Evolutionary conservation across 1,140 invertebrate genomes (phyloP).

Genomic region (Tetramorium parvispinum): DNA sequence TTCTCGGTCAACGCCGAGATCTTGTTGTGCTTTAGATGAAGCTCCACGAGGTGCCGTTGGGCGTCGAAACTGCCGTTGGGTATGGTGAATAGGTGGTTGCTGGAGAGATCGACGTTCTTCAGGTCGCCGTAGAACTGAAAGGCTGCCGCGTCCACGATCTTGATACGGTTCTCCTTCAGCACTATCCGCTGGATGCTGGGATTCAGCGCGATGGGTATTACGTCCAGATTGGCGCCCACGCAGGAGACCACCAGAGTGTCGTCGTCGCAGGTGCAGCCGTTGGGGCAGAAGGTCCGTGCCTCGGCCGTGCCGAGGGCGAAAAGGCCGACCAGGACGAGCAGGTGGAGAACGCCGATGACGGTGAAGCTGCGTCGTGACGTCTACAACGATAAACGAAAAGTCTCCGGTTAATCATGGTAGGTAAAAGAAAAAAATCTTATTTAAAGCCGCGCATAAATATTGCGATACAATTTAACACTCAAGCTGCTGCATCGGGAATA

Average conservation of each 20-base stretch:
- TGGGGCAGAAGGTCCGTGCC: conserved; percentile 88
- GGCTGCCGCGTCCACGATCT: conserved; percentile 92
- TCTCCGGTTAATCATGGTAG: neutral
- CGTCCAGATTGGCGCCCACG: conserved; percentile 93
- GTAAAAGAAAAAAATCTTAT: neutral
- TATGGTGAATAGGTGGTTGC: conserved; percentile 93
- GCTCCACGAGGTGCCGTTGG: conserved; percentile 92
- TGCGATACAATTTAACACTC: neutral
- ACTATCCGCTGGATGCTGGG: conserved; percentile 94
- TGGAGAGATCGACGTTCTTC: conserved; percentile 93
- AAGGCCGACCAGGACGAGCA: conserved; percentile 78
- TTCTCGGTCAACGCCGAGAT: conserved; percentile 92
- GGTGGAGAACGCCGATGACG: conserved; percentile 46
- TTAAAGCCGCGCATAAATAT: neutral
- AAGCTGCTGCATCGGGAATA: neutral
- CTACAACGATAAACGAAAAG: conserved; percentile 56
- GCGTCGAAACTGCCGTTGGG: conserved; percentile 91
- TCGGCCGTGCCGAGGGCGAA: conserved; percentile 80
- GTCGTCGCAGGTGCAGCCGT: conserved; percentile 94
- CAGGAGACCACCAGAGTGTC: conserved; percentile 95
- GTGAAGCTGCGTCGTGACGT: conserved; percentile 35
- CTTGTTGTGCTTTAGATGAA: conserved; percentile 94
- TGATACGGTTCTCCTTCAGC: conserved; percentile 94
- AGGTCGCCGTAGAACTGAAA: conserved; percentile 95
- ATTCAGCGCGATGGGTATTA: conserved; percentile 96